These are phyloP conservation scores for Theristicus caerulescens DNA, from an alignment of 2,113 vertebrate genomes.

Conservation along the genomic window DNA sequence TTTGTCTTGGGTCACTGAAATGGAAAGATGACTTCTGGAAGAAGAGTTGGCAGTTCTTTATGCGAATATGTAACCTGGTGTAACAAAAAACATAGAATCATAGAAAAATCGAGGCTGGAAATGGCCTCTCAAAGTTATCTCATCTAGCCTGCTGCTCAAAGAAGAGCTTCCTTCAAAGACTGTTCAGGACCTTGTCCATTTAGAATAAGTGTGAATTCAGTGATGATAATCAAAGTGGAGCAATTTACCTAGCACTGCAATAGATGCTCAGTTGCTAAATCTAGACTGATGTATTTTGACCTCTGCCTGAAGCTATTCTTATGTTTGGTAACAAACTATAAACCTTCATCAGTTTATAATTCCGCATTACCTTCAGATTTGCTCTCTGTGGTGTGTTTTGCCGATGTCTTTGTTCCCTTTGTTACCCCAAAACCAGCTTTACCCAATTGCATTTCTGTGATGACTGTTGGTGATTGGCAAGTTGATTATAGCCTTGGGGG, in stretches of 20 bases:
- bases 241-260: background rate
- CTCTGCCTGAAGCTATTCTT: background rate
- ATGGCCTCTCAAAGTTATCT: background rate
- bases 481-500: background rate
- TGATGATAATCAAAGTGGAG: background rate
- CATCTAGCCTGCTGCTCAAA: background rate
- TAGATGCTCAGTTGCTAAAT: background rate
- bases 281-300: background rate
- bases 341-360: background rate
- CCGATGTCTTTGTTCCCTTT: background rate
- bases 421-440: background rate
- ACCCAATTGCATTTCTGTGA: background rate
- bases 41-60: background rate
- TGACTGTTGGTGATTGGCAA: background rate
- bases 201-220: background rate
- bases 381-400: background rate
- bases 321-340: background rate
- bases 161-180: background rate
- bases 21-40: background rate
- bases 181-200: background rate
- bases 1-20: background rate
- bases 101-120: background rate
- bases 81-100: background rate
- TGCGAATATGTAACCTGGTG: background rate
- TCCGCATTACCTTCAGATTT: background rate